Conservation (phyloP, 53 echinoderm and acorn worm species). For the Patiria pectinifera region DNA sequence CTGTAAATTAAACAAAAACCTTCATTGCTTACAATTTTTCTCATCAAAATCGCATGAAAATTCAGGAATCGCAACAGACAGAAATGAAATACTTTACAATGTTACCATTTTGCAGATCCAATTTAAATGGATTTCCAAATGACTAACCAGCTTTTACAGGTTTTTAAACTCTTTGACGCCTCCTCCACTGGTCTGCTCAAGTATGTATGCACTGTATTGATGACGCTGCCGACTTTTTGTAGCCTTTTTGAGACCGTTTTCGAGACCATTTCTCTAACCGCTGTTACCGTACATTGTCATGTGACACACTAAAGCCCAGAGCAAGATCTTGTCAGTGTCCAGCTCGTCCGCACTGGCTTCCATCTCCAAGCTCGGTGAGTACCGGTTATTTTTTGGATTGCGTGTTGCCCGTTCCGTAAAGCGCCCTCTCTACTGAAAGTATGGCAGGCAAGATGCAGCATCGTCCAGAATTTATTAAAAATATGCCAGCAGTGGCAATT, state of each 20-base stretch:
- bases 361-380: conserved; percentile 96
- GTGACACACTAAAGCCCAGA: conserved; percentile 67
- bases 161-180: background rate
- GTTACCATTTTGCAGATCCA: too few relatives aligned
- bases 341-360: conserved; percentile 94
- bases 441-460: background rate
- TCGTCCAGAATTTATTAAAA: background rate
- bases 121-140: background rate
- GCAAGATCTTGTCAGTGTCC: conserved; percentile 73
- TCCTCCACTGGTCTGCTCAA: background rate
- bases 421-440: conserved; percentile 4
- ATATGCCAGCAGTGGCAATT: background rate
- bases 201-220: conserved; percentile 34
- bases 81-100: too few relatives aligned
- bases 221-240: conserved; percentile 13
- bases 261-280: conserved; percentile 56
- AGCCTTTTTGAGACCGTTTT: conserved; percentile 46
- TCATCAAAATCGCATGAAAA: too few relatives aligned
- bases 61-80: too few relatives aligned
- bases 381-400: background rate
- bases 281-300: conserved; percentile 64
- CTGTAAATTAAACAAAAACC: too few relatives aligned
- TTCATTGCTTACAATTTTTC: too few relatives aligned
- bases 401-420: background rate
- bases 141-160: background rate